These are phyloP conservation scores for Todiramphus chloris DNA, from an alignment of 2,113 vertebrate species.

Conservation along the genomic window DNA sequence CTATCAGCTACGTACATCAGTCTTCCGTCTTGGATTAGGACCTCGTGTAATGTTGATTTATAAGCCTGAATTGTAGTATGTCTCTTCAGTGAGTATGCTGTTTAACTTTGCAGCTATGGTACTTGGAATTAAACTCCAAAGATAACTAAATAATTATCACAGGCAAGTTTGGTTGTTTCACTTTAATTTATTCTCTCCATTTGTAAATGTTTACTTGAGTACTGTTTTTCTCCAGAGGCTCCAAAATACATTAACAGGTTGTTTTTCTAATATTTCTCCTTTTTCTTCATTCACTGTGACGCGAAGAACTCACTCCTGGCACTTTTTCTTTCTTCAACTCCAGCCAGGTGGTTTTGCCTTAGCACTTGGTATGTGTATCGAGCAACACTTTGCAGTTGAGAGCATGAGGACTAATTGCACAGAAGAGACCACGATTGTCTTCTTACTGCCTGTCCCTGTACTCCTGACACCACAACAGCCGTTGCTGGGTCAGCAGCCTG, in stretches of 20 bases:
- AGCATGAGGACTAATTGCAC: not conserved
- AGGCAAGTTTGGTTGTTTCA: not conserved
- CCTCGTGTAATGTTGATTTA: not conserved
- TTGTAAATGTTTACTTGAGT: not conserved
- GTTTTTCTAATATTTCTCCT: not conserved
- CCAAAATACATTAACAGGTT: not conserved
- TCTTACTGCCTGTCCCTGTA: not conserved
- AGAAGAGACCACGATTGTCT: accelerated
- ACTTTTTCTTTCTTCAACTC: not conserved
- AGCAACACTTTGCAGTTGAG: not conserved
- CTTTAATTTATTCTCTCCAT: not conserved
- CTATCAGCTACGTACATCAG: accelerated
- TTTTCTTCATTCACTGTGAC: not conserved
- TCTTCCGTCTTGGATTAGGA: not conserved
- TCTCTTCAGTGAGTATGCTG: not conserved
- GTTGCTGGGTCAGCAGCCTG: not conserved
- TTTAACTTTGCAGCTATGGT: not conserved
- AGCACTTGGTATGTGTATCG: not conserved
- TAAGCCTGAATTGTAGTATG: not conserved
- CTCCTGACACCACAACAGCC: not conserved
- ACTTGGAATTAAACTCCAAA: not conserved
- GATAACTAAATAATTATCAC: not conserved
- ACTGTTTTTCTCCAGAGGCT: accelerated
- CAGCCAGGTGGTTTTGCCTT: not conserved
- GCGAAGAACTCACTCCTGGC: not conserved